Base-by-base conservation (phyloP, 1,140 invertebrate species). In the Temnothorax curvispinosus region DNA sequence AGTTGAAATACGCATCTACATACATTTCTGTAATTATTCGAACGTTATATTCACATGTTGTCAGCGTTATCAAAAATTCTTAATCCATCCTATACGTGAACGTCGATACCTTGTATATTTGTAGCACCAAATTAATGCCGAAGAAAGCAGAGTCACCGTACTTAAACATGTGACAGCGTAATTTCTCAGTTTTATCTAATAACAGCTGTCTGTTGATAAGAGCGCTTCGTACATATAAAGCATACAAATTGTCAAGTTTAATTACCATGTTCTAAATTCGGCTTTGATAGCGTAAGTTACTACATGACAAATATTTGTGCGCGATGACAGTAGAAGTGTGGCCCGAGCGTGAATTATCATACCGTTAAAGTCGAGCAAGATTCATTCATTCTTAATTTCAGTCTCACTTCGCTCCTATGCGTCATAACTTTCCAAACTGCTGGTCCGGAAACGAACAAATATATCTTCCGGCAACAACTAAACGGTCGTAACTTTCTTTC, bases 21-120 rank as follows among this genome's bases (percentile, higher is more conserved):
- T 62, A 71, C 80, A 78, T 81, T 77, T 74, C 75, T 81, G 81
- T 91, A 87, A 91, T 91, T 87, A 90, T 90, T 84, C 41, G 56
- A 80, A 80, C 67, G 62, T 87, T 90, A 86, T 74, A 72, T 86
- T 89, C 78, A 3, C 44, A 35, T 52, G 15, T 41, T 47, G 38
- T 84, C 74, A 54, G 32, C 44, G 52, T 60, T 56, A 69, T 84
- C 41, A 44, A 32, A 75, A 90, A 86, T 90, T 91, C 80, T 90
- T 89, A 85, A 88, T 90, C 67, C 62, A 69, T 62, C 47, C 75
- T 1, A 18, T 1, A 18, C 13, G 15, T 21, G 58, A 13, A n/a
- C 11, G 41, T 6, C 8, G 35, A 54, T n/a, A n/a, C 21, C 3
- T 50, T 38, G 50, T 27, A 50, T 41, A 60, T 84, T 62, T 62